Conservation (phyloP, 2,113 vertebrate species). For the Leptobrachium ailaonicum region DNA sequence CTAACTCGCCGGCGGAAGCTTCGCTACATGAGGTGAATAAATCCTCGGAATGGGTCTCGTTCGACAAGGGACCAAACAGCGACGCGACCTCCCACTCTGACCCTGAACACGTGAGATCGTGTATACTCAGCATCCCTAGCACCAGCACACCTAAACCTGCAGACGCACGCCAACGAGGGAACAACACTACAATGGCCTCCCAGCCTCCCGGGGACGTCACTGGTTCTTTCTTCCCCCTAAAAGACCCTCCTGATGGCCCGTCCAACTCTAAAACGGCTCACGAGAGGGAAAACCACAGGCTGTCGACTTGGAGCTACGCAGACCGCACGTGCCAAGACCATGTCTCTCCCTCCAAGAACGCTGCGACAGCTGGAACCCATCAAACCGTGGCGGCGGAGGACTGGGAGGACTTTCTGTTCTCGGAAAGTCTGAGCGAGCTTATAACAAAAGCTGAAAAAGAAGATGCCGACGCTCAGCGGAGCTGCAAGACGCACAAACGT, state of each 20-base stretch:
- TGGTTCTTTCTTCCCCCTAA: conserved; percentile 25
- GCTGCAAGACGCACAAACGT: background rate
- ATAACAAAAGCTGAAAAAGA: conserved; percentile 62
- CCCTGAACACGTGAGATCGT: conserved; percentile 7
- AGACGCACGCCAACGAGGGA: conserved; percentile 1
- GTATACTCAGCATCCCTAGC: background rate
- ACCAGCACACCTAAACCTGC: background rate
- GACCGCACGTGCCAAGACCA: conserved; percentile 18
- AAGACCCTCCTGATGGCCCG: conserved; percentile 22
- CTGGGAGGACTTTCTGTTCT: conserved; percentile 73
- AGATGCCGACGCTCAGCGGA: conserved; percentile 19
- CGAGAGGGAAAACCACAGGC: conserved; percentile 17
- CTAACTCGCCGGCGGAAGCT: conserved; percentile 55
- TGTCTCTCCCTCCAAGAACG: background rate
- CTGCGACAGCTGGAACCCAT: conserved; percentile 35
- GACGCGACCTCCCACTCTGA: conserved; percentile 26
- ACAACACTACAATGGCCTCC: conserved; percentile 21
- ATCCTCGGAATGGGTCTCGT: conserved; percentile 32
- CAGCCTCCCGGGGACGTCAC: background rate
- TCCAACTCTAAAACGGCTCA: conserved; percentile 28
- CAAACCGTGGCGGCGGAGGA: conserved; percentile 29
- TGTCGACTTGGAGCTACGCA: background rate
- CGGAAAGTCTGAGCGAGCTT: conserved; percentile 73
- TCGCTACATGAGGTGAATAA: conserved; percentile 36
- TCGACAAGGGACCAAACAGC: conserved; percentile 38